phyloP scores from a whole-genome alignment of 1,140 invertebrate genomes.

The Zaprionus vittiger region DNA sequence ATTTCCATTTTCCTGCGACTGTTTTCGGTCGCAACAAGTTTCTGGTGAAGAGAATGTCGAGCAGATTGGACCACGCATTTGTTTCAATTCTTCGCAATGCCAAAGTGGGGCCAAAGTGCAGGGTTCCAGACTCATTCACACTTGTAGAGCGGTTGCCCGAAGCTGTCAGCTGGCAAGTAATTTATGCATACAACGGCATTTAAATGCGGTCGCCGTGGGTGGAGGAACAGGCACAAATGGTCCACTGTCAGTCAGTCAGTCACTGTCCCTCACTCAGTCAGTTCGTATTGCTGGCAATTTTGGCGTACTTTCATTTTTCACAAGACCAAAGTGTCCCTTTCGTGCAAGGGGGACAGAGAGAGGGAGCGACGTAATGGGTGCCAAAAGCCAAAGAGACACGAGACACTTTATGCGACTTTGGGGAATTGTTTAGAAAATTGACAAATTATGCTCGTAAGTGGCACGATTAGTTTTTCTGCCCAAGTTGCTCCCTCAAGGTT shows the following conservation, averaged over 20 bases:
- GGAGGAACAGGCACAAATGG: not conserved
- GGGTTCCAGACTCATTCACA: constrained; percentile 63
- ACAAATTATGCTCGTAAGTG: constrained; percentile 79
- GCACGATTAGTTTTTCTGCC: constrained; percentile 66
- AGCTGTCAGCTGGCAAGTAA: constrained; percentile 61
- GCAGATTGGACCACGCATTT: constrained; percentile 36
- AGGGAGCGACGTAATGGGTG: constrained; percentile 69
- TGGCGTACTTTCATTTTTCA: constrained; percentile 70
- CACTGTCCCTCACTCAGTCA: constrained; percentile 25
- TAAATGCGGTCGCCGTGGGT: constrained; percentile 50
- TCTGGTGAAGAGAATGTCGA: constrained; percentile 9
- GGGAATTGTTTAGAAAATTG: constrained; percentile 81
- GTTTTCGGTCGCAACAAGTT: constrained; percentile 52
- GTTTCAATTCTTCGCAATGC: constrained; percentile 54
- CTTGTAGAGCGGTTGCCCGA: constrained; percentile 44
- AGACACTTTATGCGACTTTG: constrained; percentile 68
- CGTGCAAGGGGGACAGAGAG: constrained; percentile 5
- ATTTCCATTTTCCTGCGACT: constrained; percentile 9
- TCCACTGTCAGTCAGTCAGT: constrained; percentile 23
- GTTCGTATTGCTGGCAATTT: constrained; percentile 26
- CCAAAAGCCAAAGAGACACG: constrained; percentile 64
- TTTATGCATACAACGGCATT: constrained; percentile 73
- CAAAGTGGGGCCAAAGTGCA: constrained; percentile 4
- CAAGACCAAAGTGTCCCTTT: constrained; percentile 53
- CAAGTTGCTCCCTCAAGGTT: constrained; percentile 57